These are phyloP conservation scores for Mallateleia sp. DNA, from an alignment of 2,888 invertebrate species.

Conservation along the genomic window DNA sequence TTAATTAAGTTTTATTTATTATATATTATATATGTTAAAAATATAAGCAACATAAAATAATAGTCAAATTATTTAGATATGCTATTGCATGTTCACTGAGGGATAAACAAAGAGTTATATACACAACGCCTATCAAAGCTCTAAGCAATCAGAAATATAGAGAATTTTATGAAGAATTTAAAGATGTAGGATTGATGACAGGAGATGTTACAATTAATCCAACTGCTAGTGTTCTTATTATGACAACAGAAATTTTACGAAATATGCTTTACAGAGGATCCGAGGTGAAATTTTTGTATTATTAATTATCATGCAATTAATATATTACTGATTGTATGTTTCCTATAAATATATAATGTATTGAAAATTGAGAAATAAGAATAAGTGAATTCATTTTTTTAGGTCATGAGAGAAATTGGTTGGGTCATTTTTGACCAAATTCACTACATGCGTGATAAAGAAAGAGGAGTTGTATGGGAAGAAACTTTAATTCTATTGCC, in stretches of 20 bases:
- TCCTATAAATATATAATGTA: too few species aligned
- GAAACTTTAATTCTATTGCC: conserved; percentile 99
- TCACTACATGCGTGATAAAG: conserved; percentile 99
- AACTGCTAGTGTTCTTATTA: conserved; percentile 98
- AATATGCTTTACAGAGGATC: conserved; percentile 99
- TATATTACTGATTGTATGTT: too few species aligned
- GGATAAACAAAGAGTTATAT: conserved; percentile 99
- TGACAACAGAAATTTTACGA: conserved; percentile 99
- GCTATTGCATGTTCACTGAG: conserved; percentile 98
- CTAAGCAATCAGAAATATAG: conserved; percentile 99
- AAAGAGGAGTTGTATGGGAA: conserved; percentile 99
- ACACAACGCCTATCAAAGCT: conserved; percentile 99
- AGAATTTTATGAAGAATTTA: conserved; percentile 99
- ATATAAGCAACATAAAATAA: too few species aligned
- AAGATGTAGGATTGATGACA: conserved; percentile 99
- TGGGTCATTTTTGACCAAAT: conserved; percentile 99
- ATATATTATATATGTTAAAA: too few species aligned
- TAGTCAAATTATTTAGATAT: conserved; percentile 92
- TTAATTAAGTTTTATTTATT: too few species aligned
- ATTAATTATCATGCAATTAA: too few species aligned
- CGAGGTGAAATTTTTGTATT: too few species aligned
- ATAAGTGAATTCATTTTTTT: too few species aligned
- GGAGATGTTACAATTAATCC: conserved; percentile 99
- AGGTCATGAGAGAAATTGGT: conserved; percentile 98
- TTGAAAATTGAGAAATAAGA: too few species aligned